Percentiles rank a stretch among this genome's conserved stretches.
phyloP scores from a whole-genome alignment of 2,113 vertebrate genomes.

The Miniopterus natalensis region DNA sequence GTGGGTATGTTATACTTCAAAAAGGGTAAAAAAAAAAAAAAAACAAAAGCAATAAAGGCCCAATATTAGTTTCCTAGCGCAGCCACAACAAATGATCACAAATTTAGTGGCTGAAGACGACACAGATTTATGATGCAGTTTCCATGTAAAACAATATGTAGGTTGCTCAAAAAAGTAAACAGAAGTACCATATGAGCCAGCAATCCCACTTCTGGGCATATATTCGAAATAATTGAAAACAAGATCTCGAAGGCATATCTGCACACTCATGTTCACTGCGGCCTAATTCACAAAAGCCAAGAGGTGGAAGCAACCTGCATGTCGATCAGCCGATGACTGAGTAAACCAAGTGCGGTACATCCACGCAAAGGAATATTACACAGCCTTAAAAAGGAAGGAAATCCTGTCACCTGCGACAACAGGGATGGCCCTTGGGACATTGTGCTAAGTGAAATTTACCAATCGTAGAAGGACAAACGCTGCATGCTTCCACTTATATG shows the following conservation, averaged over 20 bases:
- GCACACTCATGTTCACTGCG: background rate
- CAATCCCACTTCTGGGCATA: background rate
- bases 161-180: background rate
- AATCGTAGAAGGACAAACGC: background rate
- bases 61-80: background rate
- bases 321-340: background rate
- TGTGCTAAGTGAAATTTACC: background rate
- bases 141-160: constrained; percentile 3
- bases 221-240: constrained; percentile 8
- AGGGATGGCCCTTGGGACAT: background rate
- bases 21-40: background rate
- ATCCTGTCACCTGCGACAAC: no score
- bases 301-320: background rate
- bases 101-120: background rate
- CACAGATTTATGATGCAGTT: background rate
- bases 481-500: background rate
- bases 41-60: background rate
- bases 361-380: background rate
- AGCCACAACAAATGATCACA: background rate
- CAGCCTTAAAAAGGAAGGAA: background rate
- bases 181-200: background rate
- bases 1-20: background rate
- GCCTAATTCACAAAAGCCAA: background rate
- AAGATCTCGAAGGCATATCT: background rate
- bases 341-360: background rate